phyloP scores from a whole-genome alignment of 35 echinoderm and acorn worm genomes.

The Ptychodera flava region DNA sequence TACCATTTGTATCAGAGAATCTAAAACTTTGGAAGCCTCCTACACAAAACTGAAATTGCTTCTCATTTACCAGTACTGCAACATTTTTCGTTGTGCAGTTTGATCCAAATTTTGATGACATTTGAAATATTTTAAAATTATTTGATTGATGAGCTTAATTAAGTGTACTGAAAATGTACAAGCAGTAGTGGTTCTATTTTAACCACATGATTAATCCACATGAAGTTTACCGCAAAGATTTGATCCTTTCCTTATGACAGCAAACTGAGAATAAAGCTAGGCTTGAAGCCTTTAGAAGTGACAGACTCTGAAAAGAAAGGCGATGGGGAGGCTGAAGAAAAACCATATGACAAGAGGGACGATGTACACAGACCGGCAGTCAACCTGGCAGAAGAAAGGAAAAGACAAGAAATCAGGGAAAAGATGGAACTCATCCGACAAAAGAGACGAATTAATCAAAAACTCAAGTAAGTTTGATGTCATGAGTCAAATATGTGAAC shows the following conservation, averaged over 20 bases:
- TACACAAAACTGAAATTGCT: too few species aligned
- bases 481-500: neutral
- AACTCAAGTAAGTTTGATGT: constrained; percentile 55
- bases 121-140: too few species aligned
- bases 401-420: constrained; percentile 60
- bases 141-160: too few species aligned
- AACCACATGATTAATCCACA: too few species aligned
- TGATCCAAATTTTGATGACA: too few species aligned
- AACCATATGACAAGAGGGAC: constrained; percentile 5
- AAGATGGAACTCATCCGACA: constrained; percentile 88
- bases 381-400: constrained; percentile 61
- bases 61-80: too few species aligned
- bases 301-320: constrained; percentile 9
- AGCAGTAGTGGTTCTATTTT: too few species aligned
- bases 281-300: constrained; percentile 61
- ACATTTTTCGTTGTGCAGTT: too few species aligned
- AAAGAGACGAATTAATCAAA: constrained; percentile 82
- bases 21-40: too few species aligned
- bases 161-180: too few species aligned
- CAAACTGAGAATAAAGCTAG: constrained; percentile 93
- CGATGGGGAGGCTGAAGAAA: constrained; percentile 11
- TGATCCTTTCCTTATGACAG: constrained; percentile 28
- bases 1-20: too few species aligned
- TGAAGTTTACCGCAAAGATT: too few species aligned
- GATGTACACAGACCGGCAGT: constrained; percentile 92